Conservation (phyloP, 2,113 vertebrate genomes). For the Lepus americanus region DNA sequence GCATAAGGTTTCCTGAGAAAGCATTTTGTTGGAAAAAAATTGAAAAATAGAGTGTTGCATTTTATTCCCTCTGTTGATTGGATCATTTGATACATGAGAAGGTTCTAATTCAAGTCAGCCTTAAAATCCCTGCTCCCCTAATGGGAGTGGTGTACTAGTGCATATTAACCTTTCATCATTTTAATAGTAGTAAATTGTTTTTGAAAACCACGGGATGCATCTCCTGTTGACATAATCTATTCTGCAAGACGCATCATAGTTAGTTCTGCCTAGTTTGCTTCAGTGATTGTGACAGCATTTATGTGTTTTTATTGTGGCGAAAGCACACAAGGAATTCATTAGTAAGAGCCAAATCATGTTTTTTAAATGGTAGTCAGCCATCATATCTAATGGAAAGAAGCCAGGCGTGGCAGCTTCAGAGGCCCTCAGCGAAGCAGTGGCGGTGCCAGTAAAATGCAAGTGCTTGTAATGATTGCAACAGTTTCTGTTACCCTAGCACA, state of each 20-base stretch:
- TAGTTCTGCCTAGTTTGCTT: constrained; percentile 73
- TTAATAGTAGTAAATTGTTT: constrained; percentile 67
- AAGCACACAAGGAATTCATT: constrained; percentile 66
- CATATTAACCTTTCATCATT: constrained; percentile 57
- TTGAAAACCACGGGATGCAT: constrained; percentile 21
- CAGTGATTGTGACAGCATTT: constrained; percentile 61
- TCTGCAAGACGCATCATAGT: not conserved
- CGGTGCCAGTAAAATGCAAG: constrained; percentile 15
- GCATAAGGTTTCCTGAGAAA: not conserved
- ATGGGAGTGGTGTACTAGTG: constrained; percentile 8
- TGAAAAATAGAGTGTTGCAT: not conserved
- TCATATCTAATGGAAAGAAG: constrained; percentile 73
- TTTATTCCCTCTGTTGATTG: constrained; percentile 47
- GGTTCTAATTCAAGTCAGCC: constrained; percentile 27
- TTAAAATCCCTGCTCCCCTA: constrained; percentile 43
- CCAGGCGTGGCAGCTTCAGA: constrained; percentile 56
- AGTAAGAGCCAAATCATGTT: constrained; percentile 62
- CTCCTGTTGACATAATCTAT: constrained; percentile 57
- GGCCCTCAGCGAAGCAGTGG: constrained; percentile 7
- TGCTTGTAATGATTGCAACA: constrained; percentile 18
- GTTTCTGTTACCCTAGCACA: constrained; percentile 8
- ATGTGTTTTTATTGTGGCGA: constrained; percentile 62
- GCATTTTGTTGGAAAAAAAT: not conserved
- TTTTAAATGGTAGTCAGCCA: constrained; percentile 70
- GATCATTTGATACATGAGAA: constrained; percentile 55